Evolutionary conservation across 2,888 invertebrate species (phyloP).

Genomic region (Mesorhabditis sp.): DNA sequence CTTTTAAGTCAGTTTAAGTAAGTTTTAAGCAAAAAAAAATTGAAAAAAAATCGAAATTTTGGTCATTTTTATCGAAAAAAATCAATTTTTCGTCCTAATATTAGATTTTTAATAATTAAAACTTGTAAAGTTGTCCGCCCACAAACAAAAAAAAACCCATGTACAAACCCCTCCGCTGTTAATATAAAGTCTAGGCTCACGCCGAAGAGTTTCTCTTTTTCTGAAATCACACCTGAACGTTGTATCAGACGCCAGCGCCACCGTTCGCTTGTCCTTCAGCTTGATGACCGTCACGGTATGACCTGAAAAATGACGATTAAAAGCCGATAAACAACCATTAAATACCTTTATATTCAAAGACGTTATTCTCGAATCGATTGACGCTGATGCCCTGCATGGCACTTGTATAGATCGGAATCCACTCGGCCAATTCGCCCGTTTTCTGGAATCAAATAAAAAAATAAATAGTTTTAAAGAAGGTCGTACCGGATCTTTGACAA

Average conservation of each 20-base stretch:
- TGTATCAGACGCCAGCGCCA: constrained; percentile 42
- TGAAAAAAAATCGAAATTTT: too few species aligned
- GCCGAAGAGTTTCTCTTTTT: neutral
- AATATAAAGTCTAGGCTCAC: too few species aligned
- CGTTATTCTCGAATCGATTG: constrained; percentile 53
- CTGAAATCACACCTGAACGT: constrained; percentile 38
- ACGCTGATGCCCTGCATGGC: constrained; percentile 44
- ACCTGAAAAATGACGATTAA: constrained; percentile 14
- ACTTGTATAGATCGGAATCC: constrained; percentile 46
- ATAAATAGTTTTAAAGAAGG: neutral
- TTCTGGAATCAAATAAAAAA: constrained; percentile 5
- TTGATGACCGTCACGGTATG: constrained; percentile 44
- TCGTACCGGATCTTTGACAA: constrained; percentile 27
- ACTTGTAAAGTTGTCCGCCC: too few species aligned
- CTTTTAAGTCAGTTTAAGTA: too few species aligned
- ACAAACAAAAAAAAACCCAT: too few species aligned
- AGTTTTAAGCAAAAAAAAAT: too few species aligned
- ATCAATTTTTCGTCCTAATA: too few species aligned
- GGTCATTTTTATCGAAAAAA: too few species aligned
- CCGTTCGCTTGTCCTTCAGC: constrained; percentile 25
- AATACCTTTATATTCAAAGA: constrained; percentile 41
- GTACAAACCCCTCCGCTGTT: too few species aligned
- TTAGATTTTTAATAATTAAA: too few species aligned
- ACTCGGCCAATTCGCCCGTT: constrained; percentile 11
- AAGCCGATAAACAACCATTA: neutral